phyloP scores from a whole-genome alignment of 1,140 invertebrate genomes.

The Drosophila takahashii region DNA sequence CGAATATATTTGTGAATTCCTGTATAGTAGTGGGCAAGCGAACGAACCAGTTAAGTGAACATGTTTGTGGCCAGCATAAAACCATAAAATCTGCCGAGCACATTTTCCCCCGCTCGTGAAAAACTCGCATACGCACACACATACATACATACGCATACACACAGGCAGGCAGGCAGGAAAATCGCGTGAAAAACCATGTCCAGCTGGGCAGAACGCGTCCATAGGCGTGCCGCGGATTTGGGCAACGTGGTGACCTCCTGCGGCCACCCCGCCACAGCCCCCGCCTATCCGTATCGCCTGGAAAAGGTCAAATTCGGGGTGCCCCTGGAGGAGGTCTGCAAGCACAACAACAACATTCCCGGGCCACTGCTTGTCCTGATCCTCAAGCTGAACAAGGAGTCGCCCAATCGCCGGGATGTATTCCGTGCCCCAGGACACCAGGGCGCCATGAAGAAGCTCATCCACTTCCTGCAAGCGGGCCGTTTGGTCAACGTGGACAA shows the following conservation, averaged over 20 bases:
- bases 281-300: slow-evolving; percentile 91
- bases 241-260: slow-evolving; percentile 96
- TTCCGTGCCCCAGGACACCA: slow-evolving; percentile 97
- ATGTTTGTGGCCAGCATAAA: slow-evolving; percentile 75
- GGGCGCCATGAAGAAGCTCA: slow-evolving; percentile 97
- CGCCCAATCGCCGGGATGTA: slow-evolving; percentile 95
- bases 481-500: slow-evolving; percentile 98
- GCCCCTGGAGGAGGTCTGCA: slow-evolving; percentile 95
- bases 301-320: slow-evolving; percentile 98
- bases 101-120: slow-evolving; percentile 70
- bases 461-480: slow-evolving; percentile 97
- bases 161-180: slow-evolving; percentile 27
- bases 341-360: slow-evolving; percentile 96
- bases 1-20: slow-evolving; percentile 26
- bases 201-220: slow-evolving; percentile 95
- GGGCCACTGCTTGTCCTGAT: slow-evolving; percentile 95
- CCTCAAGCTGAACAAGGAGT: slow-evolving; percentile 97
- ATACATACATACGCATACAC: slow-evolving; percentile 21
- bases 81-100: slow-evolving; percentile 72
- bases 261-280: slow-evolving; percentile 88
- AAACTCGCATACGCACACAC: slow-evolving; percentile 45
- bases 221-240: slow-evolving; percentile 93
- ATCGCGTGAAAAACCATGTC: slow-evolving; percentile 87
- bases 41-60: slow-evolving; percentile 59
- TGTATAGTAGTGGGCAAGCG: slow-evolving; percentile 24